Base-by-base conservation (phyloP, 2,113 vertebrate species). In the Diphyllodes magnificus region DNA sequence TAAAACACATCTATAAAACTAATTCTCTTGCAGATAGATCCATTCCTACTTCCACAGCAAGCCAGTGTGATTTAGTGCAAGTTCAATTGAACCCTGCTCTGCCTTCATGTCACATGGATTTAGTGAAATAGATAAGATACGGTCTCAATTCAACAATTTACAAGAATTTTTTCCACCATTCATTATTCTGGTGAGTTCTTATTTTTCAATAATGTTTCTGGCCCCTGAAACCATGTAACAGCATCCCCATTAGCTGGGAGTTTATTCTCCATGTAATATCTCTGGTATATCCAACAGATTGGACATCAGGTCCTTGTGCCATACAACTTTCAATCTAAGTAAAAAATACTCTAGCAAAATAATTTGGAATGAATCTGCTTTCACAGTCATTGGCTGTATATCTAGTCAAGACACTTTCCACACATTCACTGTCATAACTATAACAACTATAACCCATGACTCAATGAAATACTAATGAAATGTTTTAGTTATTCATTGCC, bases 381-480 rank as follows among this genome's bases (percentile, higher is more conserved):
- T 95, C 72, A 91, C 64, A 94, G 66, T 91, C 71, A 73, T 95
- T 97, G 97, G 42, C 64, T 85, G 79, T 87, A 65, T 91, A 96
- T 95, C 95, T 97, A 95, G 85, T 69, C 81, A 95, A 96, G 95
- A 89, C 24, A 65, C 23, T 90, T 92, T 96, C 57, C 50, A 79
- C 82, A 77, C 20, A 0, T 91, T 96, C 68, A 39, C 47, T 79
- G 30, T 49, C 27, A 57, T 83, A 96, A 92, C 81, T 93, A 54
- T 83, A 96, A 94, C 61, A 96, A 89, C 69, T 92, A 44, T 72
- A 96, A 92, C 42, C 63, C 44, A 14, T 85, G 77, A 94, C 69
- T 97, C 92, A 47, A 6, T 70, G 63, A 91, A 96, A 93, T 96
- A 95, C 90, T 78, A 90, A 68, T 82, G 75, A 97, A 97, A 86